Base-by-base conservation (phyloP, 1,140 invertebrate species). In the Linepithema humile region DNA sequence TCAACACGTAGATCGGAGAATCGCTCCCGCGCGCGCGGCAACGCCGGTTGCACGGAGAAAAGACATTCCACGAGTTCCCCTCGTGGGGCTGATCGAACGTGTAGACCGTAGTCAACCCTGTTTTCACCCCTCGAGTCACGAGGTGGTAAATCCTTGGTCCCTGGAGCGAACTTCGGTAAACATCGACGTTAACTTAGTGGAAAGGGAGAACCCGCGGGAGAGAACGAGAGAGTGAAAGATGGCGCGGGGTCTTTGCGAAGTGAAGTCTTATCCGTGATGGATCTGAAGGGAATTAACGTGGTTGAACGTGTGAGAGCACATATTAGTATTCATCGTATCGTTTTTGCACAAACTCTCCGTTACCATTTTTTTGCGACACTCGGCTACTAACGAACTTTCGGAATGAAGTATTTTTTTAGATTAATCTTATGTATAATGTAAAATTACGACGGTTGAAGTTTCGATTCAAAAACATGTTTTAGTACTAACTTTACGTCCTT, bases 61-160 rank as follows among this genome's bases (percentile, higher is more conserved):
- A 67, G 26, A 77, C 48, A 77, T 74, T 60, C 32, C 59, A 75
- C 43, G 53, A 15, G 45, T 6, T 10, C 3, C n/a, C 62, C 78
- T 86, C 84, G 15, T 45, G 74, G 57, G 69, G 32, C 59, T 82
- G 82, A 78, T 90, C 89, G 85, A 78, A 86, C 75, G 82, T 90
- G 62, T 72, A 87, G n/a, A n/a, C n/a, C 78, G 17, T n/a, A 89
- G 75, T 82, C 75, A 85, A 87, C 45, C 62, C 83, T 50, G 74
- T 84, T 87, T 85, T 85, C 78, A 64, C 74, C 74, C 35, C 45
- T 67, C 43, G 43, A 82, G 55, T 64, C 55, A 40, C 69, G 12
- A 80, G 75, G 20, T 82, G 73, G 59, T 83, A 84, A 85, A 83
- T 89, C 65, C 85, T 77, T 26, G 32, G 23, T 72, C 74, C 59